Conservation (phyloP, 2,888 invertebrate species). For the Epinotia nisella region DNA sequence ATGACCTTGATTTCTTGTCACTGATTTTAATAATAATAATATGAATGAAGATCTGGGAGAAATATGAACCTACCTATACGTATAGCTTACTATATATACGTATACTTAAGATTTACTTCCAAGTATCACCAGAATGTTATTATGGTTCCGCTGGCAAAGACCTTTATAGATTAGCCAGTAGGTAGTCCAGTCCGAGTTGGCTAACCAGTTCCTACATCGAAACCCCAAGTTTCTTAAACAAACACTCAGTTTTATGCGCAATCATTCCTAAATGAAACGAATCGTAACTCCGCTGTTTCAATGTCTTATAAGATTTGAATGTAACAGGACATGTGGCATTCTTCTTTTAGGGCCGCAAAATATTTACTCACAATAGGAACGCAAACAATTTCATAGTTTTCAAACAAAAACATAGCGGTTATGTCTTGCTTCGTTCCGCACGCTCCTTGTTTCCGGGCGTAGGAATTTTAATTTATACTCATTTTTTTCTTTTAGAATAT, state of each 20-base stretch:
- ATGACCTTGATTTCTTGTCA: not conserved
- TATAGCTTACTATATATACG: too few species aligned
- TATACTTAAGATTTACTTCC: too few species aligned
- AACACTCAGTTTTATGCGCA: not conserved
- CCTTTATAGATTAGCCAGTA: too few species aligned
- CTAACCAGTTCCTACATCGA: not conserved
- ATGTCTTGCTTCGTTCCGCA: slow-evolving; percentile 72
- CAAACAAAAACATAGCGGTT: slow-evolving; percentile 56
- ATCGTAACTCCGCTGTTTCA: not conserved
- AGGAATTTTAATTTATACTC: slow-evolving; percentile 72
- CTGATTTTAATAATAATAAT: too few species aligned
- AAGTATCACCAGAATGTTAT: too few species aligned
- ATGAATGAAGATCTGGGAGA: too few species aligned
- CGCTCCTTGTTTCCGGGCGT: slow-evolving; percentile 69
- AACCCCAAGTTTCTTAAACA: slow-evolving; percentile 18
- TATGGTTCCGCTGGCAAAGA: too few species aligned
- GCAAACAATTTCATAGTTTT: slow-evolving; percentile 64
- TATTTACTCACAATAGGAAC: slow-evolving; percentile 54
- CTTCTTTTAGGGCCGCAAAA: not conserved
- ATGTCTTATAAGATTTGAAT: not conserved
- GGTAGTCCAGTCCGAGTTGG: too few species aligned
- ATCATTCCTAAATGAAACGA: slow-evolving; percentile 2
- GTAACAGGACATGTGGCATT: not conserved
- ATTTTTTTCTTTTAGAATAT: slow-evolving; percentile 67
- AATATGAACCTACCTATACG: not conserved